Conservation (phyloP, 2,113 vertebrate species). For the Paralichthys olivaceus region DNA sequence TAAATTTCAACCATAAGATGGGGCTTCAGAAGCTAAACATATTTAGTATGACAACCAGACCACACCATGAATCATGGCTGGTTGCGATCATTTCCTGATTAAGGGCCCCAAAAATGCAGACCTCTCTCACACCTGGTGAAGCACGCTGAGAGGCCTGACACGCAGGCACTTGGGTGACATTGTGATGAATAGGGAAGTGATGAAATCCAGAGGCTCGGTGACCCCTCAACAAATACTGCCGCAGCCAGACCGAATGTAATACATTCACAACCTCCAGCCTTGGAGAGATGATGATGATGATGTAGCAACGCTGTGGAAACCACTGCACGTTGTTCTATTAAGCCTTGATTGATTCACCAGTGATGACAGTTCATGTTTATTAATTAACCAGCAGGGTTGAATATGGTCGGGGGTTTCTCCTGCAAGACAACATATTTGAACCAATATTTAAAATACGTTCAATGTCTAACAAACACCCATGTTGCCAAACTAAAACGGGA, state of each 20-base stretch:
- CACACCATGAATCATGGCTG: conserved; percentile 68
- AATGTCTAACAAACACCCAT: conserved; percentile 24
- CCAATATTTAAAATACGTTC: conserved; percentile 34
- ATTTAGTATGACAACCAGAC: conserved; percentile 64
- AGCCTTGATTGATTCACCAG: conserved; percentile 50
- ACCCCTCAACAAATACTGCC: conserved; percentile 55
- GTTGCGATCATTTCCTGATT: conserved; percentile 76
- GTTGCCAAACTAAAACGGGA: conserved; percentile 75
- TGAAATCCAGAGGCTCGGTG: conserved; percentile 76
- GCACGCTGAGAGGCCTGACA: conserved; percentile 66
- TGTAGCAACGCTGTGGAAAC: conserved; percentile 62
- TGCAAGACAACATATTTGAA: no score
- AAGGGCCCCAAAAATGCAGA: conserved; percentile 58
- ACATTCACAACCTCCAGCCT: conserved; percentile 68
- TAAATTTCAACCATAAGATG: conserved; percentile 69
- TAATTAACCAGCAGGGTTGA: conserved; percentile 37
- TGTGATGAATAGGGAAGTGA: conserved; percentile 77
- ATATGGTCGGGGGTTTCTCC: conserved; percentile 19
- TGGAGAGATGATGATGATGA: conserved; percentile 68
- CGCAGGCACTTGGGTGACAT: conserved; percentile 63
- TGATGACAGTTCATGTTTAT: conserved; percentile 65
- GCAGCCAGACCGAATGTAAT: conserved; percentile 54
- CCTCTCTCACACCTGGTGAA: conserved; percentile 75
- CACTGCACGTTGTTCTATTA: conserved; percentile 62
- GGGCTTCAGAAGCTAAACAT: conserved; percentile 55